Evolutionary conservation across 1,140 invertebrate genomes (phyloP).

Genomic region (Diplogasteroides magnus): DNA sequence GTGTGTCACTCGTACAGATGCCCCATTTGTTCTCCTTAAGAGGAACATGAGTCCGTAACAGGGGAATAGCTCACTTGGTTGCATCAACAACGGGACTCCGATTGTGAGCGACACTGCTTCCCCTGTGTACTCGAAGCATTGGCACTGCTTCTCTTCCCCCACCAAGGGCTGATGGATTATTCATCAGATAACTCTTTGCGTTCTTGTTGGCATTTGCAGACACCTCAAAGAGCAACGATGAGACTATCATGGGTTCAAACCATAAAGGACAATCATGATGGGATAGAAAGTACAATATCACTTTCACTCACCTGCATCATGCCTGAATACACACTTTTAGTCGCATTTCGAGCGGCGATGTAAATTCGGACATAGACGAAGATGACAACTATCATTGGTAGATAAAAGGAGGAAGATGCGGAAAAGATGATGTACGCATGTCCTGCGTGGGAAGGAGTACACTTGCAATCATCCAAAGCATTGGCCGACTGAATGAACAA

Average conservation of each 20-base stretch:
- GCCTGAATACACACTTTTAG: slow-evolving; percentile 72
- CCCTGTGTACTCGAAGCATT: slow-evolving; percentile 82
- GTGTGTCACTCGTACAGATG: too few relatives aligned
- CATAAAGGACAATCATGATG: too few relatives aligned
- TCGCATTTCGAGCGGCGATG: slow-evolving; percentile 79
- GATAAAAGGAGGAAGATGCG: slow-evolving; percentile 87
- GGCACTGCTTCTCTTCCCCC: slow-evolving; percentile 68
- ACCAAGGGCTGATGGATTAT: slow-evolving; percentile 56
- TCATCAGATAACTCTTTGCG: slow-evolving; percentile 43
- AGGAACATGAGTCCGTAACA: too few relatives aligned
- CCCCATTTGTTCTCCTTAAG: slow-evolving; percentile 51
- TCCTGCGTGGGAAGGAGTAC: slow-evolving; percentile 65
- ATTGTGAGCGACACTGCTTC: slow-evolving; percentile 48
- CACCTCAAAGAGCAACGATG: too few relatives aligned
- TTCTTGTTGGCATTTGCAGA: slow-evolving; percentile 58
- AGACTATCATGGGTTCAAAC: too few relatives aligned
- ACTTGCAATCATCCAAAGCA: slow-evolving; percentile 35
- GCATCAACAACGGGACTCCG: background rate
- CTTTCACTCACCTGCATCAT: slow-evolving; percentile 84
- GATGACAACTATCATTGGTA: slow-evolving; percentile 89
- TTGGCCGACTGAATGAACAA: background rate
- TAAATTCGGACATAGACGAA: slow-evolving; percentile 96
- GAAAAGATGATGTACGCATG: slow-evolving; percentile 90
- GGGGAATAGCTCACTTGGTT: too few relatives aligned
- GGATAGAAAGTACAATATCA: slow-evolving; percentile 32